Base-by-base conservation (phyloP, 2,113 vertebrate species). In the Glaucomys volans region DNA sequence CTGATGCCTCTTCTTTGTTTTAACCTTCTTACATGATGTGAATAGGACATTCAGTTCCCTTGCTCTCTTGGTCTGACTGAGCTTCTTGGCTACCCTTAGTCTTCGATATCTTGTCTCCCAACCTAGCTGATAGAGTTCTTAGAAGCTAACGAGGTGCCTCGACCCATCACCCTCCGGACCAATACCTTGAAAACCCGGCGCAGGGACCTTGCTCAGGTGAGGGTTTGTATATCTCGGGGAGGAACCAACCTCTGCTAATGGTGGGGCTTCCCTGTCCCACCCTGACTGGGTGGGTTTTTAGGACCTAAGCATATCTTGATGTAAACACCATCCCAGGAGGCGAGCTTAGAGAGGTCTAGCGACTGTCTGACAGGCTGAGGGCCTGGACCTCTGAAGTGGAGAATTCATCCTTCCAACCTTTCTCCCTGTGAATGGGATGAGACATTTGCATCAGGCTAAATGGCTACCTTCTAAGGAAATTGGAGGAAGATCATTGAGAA, bases 151-250 rank as follows among this genome's bases (percentile, higher is more conserved):
- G 99, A 99, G 98, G 99, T 99, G 90, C 99, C 99, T 4, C 99
- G 99, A 84, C 99, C 99, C 0, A 98, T 99, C 94, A 99, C 99
- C 8, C 99, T 99, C 86, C 98, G 99, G 93, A 99, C 99, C 87
- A 99, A 99, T 95, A 99, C 99, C 0, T 98, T 99, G 88, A 99
- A 99, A 98, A 99, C 99, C 0, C 99, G 99, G 87, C 99, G 99
- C 52, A 98, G 99, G 90, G 99, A 99, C 97, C 98, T 99, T 92
- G 99, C 99, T 0, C 99, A 99, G 99, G 99, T 99, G 92, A 98
- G 94, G 26, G 8, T 1, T 59, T 16, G 26, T 47, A 40, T 69
- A 6, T 80, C 37, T 90, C 80, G n/a, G 47, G 32, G 52, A n/a
- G n/a, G 64, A 30, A 28, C 14, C 26, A 24, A 32, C 7, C 87